Conservation (phyloP, 2,797 vertebrate genomes). For the Melanotaenia trifasciata region DNA sequence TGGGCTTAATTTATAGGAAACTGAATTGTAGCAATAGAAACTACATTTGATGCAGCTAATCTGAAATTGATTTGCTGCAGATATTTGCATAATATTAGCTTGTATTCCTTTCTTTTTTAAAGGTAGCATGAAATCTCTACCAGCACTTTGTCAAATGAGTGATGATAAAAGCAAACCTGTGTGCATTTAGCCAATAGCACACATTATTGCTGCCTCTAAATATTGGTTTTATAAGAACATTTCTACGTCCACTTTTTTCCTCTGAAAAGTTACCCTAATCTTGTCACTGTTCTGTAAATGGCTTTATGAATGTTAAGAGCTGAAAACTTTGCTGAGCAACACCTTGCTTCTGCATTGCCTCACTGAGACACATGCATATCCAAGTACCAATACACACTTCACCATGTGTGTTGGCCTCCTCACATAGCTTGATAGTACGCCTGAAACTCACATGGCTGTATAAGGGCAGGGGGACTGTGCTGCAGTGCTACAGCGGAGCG, state of each 20-base stretch:
- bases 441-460: slow-evolving; percentile 84
- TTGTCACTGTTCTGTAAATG: background rate
- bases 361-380: slow-evolving; percentile 23
- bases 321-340: background rate
- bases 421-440: slow-evolving; percentile 58
- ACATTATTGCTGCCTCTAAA: no score
- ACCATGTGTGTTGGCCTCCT: slow-evolving; percentile 40
- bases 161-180: background rate
- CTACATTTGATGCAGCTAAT: no score
- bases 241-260: background rate
- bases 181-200: background rate
- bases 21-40: background rate
- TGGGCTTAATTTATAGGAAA: background rate
- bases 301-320: background rate
- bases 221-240: background rate
- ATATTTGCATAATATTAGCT: background rate
- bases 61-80: no score
- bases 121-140: background rate
- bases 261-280: background rate
- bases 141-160: background rate
- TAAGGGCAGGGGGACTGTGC: slow-evolving; percentile 83
- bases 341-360: slow-evolving; percentile 45
- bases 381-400: slow-evolving; percentile 31
- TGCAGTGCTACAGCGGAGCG: slow-evolving; percentile 50
- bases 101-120: background rate